Base-by-base conservation (phyloP, 1,140 invertebrate species). In the Lepidurus arcticus region DNA sequence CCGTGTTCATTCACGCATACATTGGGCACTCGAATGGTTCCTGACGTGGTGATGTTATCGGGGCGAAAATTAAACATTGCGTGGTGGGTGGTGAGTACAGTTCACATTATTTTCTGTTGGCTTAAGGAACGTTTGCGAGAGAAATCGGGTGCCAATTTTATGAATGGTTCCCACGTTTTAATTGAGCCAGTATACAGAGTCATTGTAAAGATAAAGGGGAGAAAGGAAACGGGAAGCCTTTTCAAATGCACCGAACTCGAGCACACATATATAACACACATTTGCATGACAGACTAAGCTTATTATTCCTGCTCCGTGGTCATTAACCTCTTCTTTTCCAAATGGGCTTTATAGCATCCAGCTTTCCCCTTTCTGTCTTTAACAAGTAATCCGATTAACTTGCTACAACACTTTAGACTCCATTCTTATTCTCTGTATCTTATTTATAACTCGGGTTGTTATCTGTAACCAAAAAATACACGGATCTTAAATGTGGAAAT, bases 21-120 rank as follows among this genome's bases (percentile, higher is more conserved):
- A 65, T 65, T 65, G 53, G 21, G 53, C 53, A 65, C n/a, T 13
- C 6, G 16, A 21, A 9, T 65, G 53, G 16, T 65, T 65, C 21
- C 21, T 13, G 21, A 16, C n/a, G 53, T 65, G 53, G 21, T 21
- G 53, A 65, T 65, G 53, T 65, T 65, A 65, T 65, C 53, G 21
- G 53, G 53, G 53, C 53, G 53, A 65, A 65, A 65, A 65, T 65
- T 65, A 65, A 65, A 65, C 53, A 65, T 21, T 9, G 53, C 53
- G 53, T n/a, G 53, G 53, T 65, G 21, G 53, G 53, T 65, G 53
- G 53, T 65, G n/a, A 21, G 16, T 65, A 7, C 53, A 65, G 16
- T 65, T 13, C n/a, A 21, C 2, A 65, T 65, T 65, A 65, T 65
- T n/a, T 21, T 21, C 6, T 65, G 53, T 13, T 7, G 16, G 16